Percentiles rank a stretch among this genome's conserved stretches.
phyloP scores from a whole-genome alignment of 2,797 vertebrate genomes.

The Furcifer pardalis region DNA sequence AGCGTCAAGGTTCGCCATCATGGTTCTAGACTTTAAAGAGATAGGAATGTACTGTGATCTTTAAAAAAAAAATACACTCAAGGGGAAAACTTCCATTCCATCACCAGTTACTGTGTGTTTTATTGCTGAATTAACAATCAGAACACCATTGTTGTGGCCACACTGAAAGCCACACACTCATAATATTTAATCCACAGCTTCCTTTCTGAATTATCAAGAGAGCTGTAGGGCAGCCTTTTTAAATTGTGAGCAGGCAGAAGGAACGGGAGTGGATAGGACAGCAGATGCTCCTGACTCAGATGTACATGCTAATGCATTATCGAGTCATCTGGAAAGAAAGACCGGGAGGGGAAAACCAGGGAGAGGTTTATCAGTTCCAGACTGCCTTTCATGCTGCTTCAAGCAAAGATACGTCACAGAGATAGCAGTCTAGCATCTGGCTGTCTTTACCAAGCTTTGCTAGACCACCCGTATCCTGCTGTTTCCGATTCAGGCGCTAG shows the following conservation, averaged over 20 bases:
- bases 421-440: not conserved
- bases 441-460: not conserved
- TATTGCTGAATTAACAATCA: no score
- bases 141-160: not conserved
- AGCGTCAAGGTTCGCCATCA: no score
- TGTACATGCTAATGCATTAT: not conserved
- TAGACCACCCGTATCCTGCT: not conserved
- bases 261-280: not conserved
- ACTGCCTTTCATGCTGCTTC: not conserved
- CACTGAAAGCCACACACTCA: not conserved
- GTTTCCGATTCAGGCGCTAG: not conserved
- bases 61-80: not conserved
- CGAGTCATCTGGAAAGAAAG: conserved; percentile 2
- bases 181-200: not conserved
- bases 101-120: no score
- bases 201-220: not conserved
- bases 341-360: not conserved
- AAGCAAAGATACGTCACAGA: not conserved
- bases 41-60: no score
- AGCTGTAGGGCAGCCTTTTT: not conserved
- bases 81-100: not conserved
- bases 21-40: no score
- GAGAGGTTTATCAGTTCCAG: not conserved
- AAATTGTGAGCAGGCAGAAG: not conserved
- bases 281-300: not conserved